Conservation (phyloP, 2,888 invertebrate species). For the Galeruca laticollis region DNA sequence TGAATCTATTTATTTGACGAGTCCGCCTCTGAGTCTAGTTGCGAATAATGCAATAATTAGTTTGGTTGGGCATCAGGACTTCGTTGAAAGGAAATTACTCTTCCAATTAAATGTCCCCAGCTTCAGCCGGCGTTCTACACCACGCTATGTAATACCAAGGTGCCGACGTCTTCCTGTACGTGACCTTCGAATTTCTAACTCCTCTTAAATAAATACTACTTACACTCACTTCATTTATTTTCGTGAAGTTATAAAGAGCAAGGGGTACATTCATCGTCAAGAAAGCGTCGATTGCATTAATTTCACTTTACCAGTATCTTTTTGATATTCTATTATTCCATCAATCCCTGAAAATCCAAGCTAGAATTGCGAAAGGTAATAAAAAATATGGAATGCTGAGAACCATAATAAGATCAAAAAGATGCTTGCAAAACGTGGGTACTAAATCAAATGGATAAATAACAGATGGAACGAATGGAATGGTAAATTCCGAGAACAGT, state of each 20-base stretch:
- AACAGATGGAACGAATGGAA: no score
- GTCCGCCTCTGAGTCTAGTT: conserved; percentile 35
- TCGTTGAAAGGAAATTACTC: conserved; percentile 50
- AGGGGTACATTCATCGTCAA: not conserved
- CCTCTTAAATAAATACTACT: conserved; percentile 27
- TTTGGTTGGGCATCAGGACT: conserved; percentile 53
- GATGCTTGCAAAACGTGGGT: no score
- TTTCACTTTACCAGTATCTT: not conserved
- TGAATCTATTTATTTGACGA: not conserved
- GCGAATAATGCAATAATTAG: conserved; percentile 51
- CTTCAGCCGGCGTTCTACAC: conserved; percentile 5
- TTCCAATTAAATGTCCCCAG: conserved; percentile 48
- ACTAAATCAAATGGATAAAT: no score
- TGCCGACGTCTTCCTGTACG: conserved; percentile 28
- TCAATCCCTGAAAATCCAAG: no score
- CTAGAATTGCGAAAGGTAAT: no score
- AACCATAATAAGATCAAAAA: no score
- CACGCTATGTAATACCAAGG: conserved; percentile 30
- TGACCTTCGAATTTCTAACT: conserved; percentile 41
- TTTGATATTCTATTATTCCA: not conserved
- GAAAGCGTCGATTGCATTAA: not conserved
- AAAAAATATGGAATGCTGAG: no score
- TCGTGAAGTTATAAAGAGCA: conserved; percentile 15
- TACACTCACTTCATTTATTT: conserved; percentile 22
- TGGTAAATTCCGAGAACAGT: no score